phyloP scores from a whole-genome alignment of 2,113 vertebrate genomes.

The Laticauda colubrina region DNA sequence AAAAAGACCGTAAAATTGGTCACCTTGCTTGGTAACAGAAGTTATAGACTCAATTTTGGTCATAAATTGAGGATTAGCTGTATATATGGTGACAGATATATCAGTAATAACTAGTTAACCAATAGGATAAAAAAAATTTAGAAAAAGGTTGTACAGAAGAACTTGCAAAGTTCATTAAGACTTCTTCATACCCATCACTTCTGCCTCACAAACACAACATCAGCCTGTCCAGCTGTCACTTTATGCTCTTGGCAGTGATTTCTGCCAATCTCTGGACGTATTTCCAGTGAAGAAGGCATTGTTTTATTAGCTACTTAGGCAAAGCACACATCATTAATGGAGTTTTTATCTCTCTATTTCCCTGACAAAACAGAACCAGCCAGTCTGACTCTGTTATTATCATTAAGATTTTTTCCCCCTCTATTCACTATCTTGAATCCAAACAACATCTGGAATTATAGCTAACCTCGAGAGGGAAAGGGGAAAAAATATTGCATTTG shows the following conservation, averaged over 20 bases:
- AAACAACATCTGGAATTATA: conserved; percentile 77
- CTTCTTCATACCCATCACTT: neutral
- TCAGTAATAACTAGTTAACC: neutral
- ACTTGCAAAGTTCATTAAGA: neutral
- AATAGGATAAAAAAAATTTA: neutral
- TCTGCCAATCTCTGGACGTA: conserved; percentile 42
- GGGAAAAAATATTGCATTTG: conserved; percentile 51
- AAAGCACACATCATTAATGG: conserved; percentile 52
- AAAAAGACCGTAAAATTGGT: neutral
- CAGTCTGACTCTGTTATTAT: conserved; percentile 72
- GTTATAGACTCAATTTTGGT: neutral
- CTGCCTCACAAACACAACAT: neutral
- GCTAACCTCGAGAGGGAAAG: conserved; percentile 38
- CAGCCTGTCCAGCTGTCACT: conserved; percentile 54
- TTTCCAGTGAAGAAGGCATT: conserved; percentile 54
- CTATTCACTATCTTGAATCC: conserved; percentile 64
- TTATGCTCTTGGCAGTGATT: conserved; percentile 48
- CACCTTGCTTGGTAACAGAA: neutral
- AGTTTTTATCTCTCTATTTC: conserved; percentile 72
- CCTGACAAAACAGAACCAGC: conserved; percentile 69
- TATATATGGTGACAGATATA: neutral
- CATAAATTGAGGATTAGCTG: neutral
- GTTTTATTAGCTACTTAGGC: conserved; percentile 58
- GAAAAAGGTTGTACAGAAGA: neutral
- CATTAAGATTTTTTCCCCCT: conserved; percentile 65